A percentile compares a stretch with the other conserved stretches of the same genome.
Conservation (phyloP, 1,140 invertebrate genomes). For the Piezodorus guildinii region DNA sequence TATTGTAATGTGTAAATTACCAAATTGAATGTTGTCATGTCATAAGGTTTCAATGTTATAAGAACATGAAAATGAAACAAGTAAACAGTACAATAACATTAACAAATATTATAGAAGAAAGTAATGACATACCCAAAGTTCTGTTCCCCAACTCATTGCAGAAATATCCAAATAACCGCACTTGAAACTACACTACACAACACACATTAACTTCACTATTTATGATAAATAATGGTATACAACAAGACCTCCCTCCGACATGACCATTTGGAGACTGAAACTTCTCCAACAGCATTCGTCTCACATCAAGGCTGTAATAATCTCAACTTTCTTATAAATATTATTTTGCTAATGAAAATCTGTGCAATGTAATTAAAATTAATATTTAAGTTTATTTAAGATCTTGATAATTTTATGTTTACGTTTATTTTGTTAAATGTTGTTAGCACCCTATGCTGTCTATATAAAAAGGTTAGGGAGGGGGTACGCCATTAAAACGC, state of each 20-base stretch:
- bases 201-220: conserved; percentile 1
- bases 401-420: not conserved
- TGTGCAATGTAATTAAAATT: not conserved
- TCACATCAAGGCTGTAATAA: not conserved
- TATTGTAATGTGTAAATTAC: too few relatives aligned
- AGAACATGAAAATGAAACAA: not conserved
- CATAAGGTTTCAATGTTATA: not conserved
- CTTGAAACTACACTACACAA: conserved; percentile 1
- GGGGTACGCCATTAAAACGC: too few relatives aligned
- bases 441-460: not conserved
- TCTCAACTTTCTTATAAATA: not conserved
- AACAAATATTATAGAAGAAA: not conserved
- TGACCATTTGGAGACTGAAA: not conserved
- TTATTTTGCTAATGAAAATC: not conserved
- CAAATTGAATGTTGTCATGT: not conserved
- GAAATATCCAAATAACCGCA: not conserved
- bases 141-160: conserved; percentile 6
- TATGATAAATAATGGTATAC: not conserved
- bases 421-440: not conserved
- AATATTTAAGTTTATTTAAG: not conserved
- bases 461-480: too few relatives aligned
- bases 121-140: conserved; percentile 3
- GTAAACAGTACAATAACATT: not conserved
- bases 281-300: not conserved
- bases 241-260: not conserved